phyloP scores from a whole-genome alignment of 1,140 invertebrate genomes.

The Ips nitidus region DNA sequence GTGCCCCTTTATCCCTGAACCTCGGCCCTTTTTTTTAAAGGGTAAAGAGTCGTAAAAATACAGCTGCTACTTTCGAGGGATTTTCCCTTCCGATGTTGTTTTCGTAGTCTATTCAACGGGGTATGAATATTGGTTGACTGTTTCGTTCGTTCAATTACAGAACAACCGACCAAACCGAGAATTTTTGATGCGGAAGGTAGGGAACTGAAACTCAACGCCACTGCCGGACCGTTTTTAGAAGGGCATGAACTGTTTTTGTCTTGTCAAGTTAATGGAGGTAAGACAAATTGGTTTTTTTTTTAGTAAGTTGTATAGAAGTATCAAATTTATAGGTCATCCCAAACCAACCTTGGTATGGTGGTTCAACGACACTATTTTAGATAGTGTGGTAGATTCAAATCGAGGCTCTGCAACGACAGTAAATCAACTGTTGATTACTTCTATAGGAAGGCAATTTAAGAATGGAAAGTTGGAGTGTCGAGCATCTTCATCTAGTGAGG shows the following conservation, averaged over 20 bases:
- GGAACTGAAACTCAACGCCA: slow-evolving; percentile 63
- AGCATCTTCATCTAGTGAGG: slow-evolving; percentile 66
- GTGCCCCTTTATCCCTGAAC: slow-evolving; percentile 5
- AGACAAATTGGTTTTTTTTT: slow-evolving; percentile 41
- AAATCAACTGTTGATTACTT: slow-evolving; percentile 67
- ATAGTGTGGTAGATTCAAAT: slow-evolving; percentile 64
- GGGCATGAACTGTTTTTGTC: slow-evolving; percentile 76
- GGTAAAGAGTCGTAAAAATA: slow-evolving; percentile 22
- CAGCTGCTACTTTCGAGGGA: not conserved
- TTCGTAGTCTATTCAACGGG: not conserved
- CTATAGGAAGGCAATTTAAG: slow-evolving; percentile 62
- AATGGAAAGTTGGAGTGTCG: slow-evolving; percentile 67
- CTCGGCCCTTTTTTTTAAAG: slow-evolving; percentile 11
- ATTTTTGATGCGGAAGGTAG: slow-evolving; percentile 80
- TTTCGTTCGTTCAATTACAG: slow-evolving; percentile 52
- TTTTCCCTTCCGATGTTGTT: not conserved
- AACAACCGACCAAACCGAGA: slow-evolving; percentile 72
- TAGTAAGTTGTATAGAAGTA: not conserved
- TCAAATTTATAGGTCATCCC: slow-evolving; percentile 60
- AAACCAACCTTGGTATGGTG: slow-evolving; percentile 78
- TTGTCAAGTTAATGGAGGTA: slow-evolving; percentile 83
- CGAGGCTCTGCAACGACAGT: slow-evolving; percentile 60
- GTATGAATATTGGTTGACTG: not conserved
- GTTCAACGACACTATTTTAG: slow-evolving; percentile 69
- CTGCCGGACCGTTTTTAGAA: slow-evolving; percentile 81